Evolutionary conservation across 64 coral and sea anemone species (phyloP).

Genomic region (Montipora sp.): DNA sequence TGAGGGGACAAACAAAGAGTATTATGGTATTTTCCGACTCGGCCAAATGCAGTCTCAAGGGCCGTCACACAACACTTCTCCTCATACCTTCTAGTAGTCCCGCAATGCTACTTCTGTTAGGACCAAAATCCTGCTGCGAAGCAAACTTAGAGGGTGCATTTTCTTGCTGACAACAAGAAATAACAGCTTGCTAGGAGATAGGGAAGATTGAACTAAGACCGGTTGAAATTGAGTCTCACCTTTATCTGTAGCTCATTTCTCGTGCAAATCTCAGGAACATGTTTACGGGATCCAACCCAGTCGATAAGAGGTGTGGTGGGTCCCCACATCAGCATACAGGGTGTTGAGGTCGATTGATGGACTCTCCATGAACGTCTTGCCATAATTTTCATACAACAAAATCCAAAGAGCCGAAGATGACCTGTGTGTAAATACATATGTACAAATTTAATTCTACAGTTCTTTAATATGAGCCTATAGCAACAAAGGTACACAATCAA

Average conservation of each 20-base stretch:
- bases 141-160: no score
- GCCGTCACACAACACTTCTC: no score
- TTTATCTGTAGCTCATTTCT: slow-evolving; percentile 90
- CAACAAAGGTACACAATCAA: no score
- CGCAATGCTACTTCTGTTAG: no score
- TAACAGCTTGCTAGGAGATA: no score
- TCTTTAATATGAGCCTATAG: not conserved
- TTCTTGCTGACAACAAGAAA: no score
- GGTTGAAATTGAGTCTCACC: slow-evolving; percentile 36
- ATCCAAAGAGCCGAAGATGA: slow-evolving; percentile 88
- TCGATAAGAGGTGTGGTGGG: slow-evolving; percentile 86
- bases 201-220: not conserved
- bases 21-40: no score
- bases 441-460: not conserved
- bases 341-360: slow-evolving; percentile 82
- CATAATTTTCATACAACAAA: slow-evolving; percentile 88
- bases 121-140: no score
- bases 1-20: no score
- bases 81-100: no score
- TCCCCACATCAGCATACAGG: slow-evolving; percentile 81
- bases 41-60: no score
- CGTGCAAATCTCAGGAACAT: slow-evolving; percentile 90
- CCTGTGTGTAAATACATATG: slow-evolving; percentile 45
- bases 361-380: slow-evolving; percentile 94
- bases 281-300: slow-evolving; percentile 96